Conservation (phyloP, 2,113 vertebrate genomes). For the Callipepla squamata region DNA sequence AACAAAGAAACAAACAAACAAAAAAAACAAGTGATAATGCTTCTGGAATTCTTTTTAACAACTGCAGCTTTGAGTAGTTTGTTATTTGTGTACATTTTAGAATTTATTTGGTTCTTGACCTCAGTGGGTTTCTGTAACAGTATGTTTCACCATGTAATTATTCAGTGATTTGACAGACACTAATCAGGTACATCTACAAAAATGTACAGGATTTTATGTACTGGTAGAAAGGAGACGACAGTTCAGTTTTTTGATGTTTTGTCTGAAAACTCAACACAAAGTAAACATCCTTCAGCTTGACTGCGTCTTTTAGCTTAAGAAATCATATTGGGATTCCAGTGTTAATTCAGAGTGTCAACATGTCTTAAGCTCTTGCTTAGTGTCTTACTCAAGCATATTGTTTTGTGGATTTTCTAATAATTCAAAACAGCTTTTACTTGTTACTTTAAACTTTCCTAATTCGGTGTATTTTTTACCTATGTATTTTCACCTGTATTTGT, state of each 20-base stretch:
- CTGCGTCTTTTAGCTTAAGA: background rate
- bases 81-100: background rate
- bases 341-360: background rate
- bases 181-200: background rate
- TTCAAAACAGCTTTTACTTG: background rate
- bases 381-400: background rate
- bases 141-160: conserved; percentile 19
- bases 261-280: background rate
- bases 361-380: background rate
- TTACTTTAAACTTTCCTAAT: conserved; percentile 30
- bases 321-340: background rate
- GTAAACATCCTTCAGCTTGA: conserved; percentile 10
- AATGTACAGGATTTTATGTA: background rate
- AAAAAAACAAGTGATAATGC: background rate
- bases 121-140: background rate
- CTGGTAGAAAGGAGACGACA: background rate
- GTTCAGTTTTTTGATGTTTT: background rate
- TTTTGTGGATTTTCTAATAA: conserved; percentile 28
- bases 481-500: background rate
- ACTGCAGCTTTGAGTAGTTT: background rate
- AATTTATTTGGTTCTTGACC: conserved; percentile 7
- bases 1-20: no score
- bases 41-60: conserved; percentile 5
- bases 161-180: conserved; percentile 26
- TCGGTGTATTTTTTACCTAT: background rate